These are phyloP conservation scores for Naja naja DNA, from an alignment of 2,113 vertebrate species.

Conservation along the genomic window DNA sequence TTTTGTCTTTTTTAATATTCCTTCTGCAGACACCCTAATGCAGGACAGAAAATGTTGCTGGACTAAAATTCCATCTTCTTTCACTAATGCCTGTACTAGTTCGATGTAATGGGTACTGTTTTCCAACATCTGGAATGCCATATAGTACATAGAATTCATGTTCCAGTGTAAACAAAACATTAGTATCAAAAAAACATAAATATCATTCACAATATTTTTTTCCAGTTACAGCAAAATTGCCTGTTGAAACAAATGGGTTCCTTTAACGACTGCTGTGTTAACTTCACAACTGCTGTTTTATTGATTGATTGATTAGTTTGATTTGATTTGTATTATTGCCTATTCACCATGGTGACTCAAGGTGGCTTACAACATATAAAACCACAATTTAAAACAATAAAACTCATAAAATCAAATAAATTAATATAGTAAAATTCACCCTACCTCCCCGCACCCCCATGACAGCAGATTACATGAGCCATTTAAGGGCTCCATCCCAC, in stretches of 20 bases:
- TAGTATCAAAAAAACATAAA: not conserved
- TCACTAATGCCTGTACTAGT: not conserved
- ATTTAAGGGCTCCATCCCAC: too few species aligned
- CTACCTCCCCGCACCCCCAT: too few species aligned
- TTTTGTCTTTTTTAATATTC: not conserved
- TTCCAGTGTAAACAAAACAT: not conserved
- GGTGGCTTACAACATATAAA: too few species aligned
- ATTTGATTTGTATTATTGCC: too few species aligned
- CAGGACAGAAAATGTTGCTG: not conserved
- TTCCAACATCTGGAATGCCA: not conserved
- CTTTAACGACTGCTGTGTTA: not conserved
- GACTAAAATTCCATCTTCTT: not conserved
- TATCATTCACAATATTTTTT: not conserved
- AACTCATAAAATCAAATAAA: too few species aligned
- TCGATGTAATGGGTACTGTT: not conserved
- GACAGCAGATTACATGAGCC: too few species aligned
- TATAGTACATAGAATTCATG: not conserved
- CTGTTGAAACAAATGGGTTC: not conserved
- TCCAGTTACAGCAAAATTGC: not conserved
- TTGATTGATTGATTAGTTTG: too few species aligned
- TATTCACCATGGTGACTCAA: too few species aligned
- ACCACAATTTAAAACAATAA: too few species aligned
- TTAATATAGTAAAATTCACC: too few species aligned
- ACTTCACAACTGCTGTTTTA: not conserved
- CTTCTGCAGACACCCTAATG: not conserved